Conservation (phyloP, 2,113 vertebrate species). For the Cebus imitator region DNA sequence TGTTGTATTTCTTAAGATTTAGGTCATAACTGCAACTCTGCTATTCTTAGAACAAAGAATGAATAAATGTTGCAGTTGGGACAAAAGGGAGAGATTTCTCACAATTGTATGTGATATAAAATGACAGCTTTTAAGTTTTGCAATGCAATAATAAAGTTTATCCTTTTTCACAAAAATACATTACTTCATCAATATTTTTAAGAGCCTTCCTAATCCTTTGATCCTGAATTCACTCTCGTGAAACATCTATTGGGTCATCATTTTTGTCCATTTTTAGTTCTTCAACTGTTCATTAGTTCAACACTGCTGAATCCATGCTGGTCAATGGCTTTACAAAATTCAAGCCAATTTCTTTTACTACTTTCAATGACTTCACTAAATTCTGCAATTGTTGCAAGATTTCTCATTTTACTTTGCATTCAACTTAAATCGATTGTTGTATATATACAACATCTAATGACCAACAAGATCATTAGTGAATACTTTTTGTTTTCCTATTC, state of each 20-base stretch:
- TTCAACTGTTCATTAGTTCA: background rate
- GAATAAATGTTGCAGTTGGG: background rate
- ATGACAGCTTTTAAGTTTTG: background rate
- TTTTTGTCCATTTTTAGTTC: background rate
- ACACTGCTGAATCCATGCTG: background rate
- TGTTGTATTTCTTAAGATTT: background rate
- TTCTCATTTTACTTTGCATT: background rate
- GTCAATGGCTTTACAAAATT: background rate
- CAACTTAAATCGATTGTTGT: background rate
- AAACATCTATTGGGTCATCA: background rate
- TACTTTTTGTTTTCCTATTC: background rate
- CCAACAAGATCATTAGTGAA: background rate
- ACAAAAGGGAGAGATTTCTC: background rate
- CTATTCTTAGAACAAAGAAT: background rate
- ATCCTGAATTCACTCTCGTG: background rate
- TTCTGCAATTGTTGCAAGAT: background rate
- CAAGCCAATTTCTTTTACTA: constrained; percentile 1
- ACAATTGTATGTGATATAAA: background rate
- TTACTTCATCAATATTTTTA: background rate
- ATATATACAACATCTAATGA: background rate
- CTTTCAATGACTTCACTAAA: background rate
- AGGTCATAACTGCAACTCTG: background rate
- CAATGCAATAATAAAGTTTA: background rate
- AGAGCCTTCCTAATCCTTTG: background rate
- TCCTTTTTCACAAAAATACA: background rate